Percentiles rank a stretch among this genome's conserved stretches.
These are phyloP conservation scores for human DNA, from an alignment of 2,113 vertebrate genomes.

Conservation along the genomic window DNA sequence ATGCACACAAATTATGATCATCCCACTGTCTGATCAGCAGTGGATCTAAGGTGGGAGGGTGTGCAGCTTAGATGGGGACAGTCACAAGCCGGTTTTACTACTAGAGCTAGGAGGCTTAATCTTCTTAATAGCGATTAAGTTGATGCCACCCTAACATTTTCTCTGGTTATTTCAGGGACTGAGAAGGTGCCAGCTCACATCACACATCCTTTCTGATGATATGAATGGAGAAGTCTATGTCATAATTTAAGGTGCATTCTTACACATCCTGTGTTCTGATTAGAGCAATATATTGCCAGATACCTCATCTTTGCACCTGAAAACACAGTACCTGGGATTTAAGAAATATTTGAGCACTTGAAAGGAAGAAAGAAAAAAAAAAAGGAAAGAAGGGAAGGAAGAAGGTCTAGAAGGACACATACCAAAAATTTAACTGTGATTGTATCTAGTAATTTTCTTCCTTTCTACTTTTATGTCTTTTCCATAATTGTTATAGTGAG, in stretches of 20 bases:
- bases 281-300: neutral
- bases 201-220: neutral
- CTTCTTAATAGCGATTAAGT: constrained; percentile 53
- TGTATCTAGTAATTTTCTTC: neutral
- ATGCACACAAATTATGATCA: neutral
- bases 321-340: neutral
- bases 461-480: neutral
- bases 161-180: neutral
- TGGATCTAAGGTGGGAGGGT: neutral
- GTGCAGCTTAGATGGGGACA: neutral
- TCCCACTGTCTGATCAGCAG: constrained; percentile 9
- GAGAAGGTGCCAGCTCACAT: neutral
- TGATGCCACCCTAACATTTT: constrained; percentile 28
- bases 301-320: neutral
- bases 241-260: neutral
- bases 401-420: neutral
- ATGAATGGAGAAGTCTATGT: neutral
- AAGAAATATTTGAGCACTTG: neutral
- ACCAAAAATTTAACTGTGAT: neutral
- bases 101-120: constrained; percentile 37
- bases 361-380: neutral
- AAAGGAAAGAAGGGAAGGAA: neutral
- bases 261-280: neutral
- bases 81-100: constrained; percentile 48
- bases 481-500: neutral